Percentiles rank a stretch among this genome's conserved stretches.
Evolutionary conservation across 2,888 invertebrate species (phyloP).

Genomic region (Chydorus sphaericus): DNA sequence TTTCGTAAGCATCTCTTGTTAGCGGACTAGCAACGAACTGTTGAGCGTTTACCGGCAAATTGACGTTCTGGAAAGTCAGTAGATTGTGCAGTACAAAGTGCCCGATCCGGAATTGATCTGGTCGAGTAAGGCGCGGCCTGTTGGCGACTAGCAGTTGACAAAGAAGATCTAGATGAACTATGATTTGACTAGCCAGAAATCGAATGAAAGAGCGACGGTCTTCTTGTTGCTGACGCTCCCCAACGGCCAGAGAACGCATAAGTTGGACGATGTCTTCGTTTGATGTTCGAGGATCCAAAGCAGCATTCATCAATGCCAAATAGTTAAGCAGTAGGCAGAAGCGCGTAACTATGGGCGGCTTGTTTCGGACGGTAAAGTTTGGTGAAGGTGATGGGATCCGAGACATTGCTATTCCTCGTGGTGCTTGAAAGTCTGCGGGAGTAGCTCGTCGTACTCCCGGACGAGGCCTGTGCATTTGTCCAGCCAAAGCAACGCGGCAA

Average conservation of each 20-base stretch:
- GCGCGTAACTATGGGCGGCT: slow-evolving; percentile 1
- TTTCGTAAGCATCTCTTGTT: slow-evolving; percentile 1
- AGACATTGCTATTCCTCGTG: background rate
- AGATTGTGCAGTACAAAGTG: slow-evolving; percentile 8
- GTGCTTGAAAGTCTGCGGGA: background rate
- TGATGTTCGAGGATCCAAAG: background rate
- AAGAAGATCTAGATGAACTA: slow-evolving; percentile 5
- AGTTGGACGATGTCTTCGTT: background rate
- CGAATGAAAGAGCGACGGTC: background rate
- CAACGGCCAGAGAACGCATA: background rate
- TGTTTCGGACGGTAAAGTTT: background rate
- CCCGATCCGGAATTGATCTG: slow-evolving; percentile 5
- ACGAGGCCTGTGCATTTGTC: background rate
- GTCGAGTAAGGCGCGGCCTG: background rate
- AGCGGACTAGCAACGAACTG: background rate
- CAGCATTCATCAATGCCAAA: background rate
- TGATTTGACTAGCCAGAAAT: background rate
- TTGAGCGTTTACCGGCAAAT: background rate
- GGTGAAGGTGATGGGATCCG: background rate
- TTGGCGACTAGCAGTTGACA: background rate
- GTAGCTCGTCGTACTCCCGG: background rate
- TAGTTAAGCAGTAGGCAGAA: slow-evolving; percentile 1
- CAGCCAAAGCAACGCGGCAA: background rate
- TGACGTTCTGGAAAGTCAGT: background rate
- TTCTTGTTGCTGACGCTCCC: background rate